phyloP scores from a whole-genome alignment of 2,113 vertebrate species.

The Petromus typicus region DNA sequence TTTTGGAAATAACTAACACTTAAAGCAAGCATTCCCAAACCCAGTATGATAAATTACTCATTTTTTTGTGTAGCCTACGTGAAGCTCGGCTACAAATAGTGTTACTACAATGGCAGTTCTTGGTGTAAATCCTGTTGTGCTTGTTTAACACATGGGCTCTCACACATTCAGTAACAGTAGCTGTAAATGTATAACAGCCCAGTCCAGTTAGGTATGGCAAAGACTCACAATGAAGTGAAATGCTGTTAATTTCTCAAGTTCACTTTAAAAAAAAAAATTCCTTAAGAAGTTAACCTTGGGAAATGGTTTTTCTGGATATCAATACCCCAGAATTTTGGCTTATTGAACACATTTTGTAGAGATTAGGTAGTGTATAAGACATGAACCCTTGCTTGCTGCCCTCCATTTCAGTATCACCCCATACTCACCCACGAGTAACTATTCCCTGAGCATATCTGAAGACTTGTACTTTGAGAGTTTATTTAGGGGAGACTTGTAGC shows the following conservation, averaged over 20 bases:
- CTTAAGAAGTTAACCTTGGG: slow-evolving; percentile 73
- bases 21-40: slow-evolving; percentile 87
- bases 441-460: slow-evolving; percentile 38
- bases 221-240: slow-evolving; percentile 79
- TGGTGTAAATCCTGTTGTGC: slow-evolving; percentile 88
- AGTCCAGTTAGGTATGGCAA: slow-evolving; percentile 80
- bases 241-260: slow-evolving; percentile 79
- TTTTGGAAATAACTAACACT: slow-evolving; percentile 89
- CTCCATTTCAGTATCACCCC: slow-evolving; percentile 76
- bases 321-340: slow-evolving; percentile 72
- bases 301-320: slow-evolving; percentile 71
- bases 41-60: slow-evolving; percentile 86
- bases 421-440: slow-evolving; percentile 75
- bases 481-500: not conserved
- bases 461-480: slow-evolving; percentile 65
- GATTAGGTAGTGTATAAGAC: slow-evolving; percentile 73
- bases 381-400: slow-evolving; percentile 62
- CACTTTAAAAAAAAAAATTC: slow-evolving; percentile 56
- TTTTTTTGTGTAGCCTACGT: slow-evolving; percentile 83
- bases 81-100: slow-evolving; percentile 87
- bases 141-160: slow-evolving; percentile 76
- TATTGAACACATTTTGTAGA: slow-evolving; percentile 77
- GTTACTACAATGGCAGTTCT: slow-evolving; percentile 86
- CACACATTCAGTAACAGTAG: slow-evolving; percentile 78
- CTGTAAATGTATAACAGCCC: slow-evolving; percentile 74